Percentiles rank a stretch among this genome's conserved stretches.
These are phyloP conservation scores for Gobionotothen gibberifrons DNA, from an alignment of 2,797 vertebrate genomes.

Conservation along the genomic window DNA sequence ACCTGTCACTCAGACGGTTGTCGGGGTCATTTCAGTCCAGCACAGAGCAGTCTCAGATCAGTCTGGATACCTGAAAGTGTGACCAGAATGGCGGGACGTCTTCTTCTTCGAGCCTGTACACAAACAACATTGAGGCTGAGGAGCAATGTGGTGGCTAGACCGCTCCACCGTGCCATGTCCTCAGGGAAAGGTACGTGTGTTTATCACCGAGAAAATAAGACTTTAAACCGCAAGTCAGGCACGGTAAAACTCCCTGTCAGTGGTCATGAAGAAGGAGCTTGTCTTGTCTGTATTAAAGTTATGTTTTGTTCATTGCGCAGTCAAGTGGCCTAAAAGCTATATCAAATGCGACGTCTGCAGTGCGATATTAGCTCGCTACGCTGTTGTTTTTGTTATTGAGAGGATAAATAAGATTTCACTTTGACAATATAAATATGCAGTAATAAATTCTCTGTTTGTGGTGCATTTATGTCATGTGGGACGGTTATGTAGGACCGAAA, in stretches of 20 bases:
- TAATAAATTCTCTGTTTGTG: background rate
- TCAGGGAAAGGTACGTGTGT: slow-evolving; percentile 62
- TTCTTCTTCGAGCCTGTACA: slow-evolving; percentile 70
- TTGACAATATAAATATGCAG: background rate
- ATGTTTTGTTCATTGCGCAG: slow-evolving; percentile 10
- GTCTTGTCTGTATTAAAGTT: background rate
- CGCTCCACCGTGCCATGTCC: slow-evolving; percentile 56
- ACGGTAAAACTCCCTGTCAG: background rate
- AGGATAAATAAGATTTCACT: background rate
- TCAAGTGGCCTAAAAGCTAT: background rate
- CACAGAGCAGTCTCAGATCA: slow-evolving; percentile 13
- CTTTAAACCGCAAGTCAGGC: background rate
- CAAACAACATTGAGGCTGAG: slow-evolving; percentile 41
- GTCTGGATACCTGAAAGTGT: slow-evolving; percentile 9
- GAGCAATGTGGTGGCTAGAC: slow-evolving; percentile 14
- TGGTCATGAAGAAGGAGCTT: background rate
- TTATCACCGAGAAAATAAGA: background rate
- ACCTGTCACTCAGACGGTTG: slow-evolving; percentile 49
- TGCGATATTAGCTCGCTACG: background rate
- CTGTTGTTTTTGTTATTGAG: background rate
- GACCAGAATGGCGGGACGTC: slow-evolving; percentile 73
- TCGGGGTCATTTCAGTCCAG: slow-evolving; percentile 50
- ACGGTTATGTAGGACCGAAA: background rate
- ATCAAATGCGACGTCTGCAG: background rate
- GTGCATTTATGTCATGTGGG: background rate